A percentile compares a stretch with the other conserved stretches of the same genome.
phyloP scores from a whole-genome alignment of 92 coral and sea anemone species.

The Zoanthus sansibaricus region DNA sequence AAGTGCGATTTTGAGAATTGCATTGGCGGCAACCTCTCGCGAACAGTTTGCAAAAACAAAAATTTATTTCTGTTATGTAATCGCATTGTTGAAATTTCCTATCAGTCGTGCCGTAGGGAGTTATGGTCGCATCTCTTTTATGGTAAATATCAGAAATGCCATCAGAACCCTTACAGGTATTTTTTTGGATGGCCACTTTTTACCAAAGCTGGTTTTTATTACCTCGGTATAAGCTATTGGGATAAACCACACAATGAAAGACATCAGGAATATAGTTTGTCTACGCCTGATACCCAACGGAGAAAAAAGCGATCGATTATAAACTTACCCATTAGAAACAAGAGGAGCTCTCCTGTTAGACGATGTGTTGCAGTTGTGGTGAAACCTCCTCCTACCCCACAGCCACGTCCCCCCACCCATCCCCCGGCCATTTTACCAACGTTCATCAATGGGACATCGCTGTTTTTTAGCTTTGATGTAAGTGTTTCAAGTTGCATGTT shows the following conservation, averaged over 20 bases:
- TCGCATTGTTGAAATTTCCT: conserved; percentile 21
- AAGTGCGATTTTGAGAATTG: conserved; percentile 6
- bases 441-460: conserved; percentile 47
- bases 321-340: not conserved
- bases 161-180: conserved; percentile 58
- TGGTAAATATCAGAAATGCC: conserved; percentile 65
- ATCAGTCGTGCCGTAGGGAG: conserved; percentile 38
- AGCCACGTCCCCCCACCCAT: conserved; percentile 46
- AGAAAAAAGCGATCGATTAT: not conserved
- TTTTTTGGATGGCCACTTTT: conserved; percentile 42
- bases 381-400: conserved; percentile 71
- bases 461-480: conserved; percentile 63
- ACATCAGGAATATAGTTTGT: not conserved
- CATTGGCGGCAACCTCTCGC: not conserved
- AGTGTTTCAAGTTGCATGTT: conserved; percentile 70
- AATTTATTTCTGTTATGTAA: conserved; percentile 40
- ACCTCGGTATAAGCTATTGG: not conserved
- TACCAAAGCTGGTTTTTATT: conserved; percentile 5
- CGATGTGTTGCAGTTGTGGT: conserved; percentile 49
- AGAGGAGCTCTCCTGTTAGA: not conserved
- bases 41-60: conserved; percentile 34
- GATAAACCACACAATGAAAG: conserved; percentile 2
- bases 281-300: not conserved
- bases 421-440: conserved; percentile 55
- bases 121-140: conserved; percentile 57